Base-by-base conservation (phyloP, 2,888 invertebrate genomes). In the Julus scanicus region DNA sequence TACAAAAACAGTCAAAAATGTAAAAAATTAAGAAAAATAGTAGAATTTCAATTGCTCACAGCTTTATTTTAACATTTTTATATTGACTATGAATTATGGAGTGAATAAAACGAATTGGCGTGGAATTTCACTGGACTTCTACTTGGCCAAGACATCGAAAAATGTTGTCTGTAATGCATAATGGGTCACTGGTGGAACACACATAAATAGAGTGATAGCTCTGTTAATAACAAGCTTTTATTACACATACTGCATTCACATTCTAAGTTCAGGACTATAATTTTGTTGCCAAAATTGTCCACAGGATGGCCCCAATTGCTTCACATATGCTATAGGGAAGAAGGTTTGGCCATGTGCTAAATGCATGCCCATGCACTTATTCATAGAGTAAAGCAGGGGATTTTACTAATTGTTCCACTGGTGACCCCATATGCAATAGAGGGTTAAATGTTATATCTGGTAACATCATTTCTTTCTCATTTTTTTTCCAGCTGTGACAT, bases 401-500 rank as follows among this genome's bases (percentile, higher is more conserved):
- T 57, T 57, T 57, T 57, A 15, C 4, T 57, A 15, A 57, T 17
- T 57, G 57, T 57, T 15, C 57, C 57, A 57, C 57, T 57, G 5
- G 57, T 57, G 57, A 57, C 57, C 57, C 57, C 11, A 15, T 57
- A 57, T 57, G 57, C 57, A 57, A 57, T 57, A 57, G 57, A 57
- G 57, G 57, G 57, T 15, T 57, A 57, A 57, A 88, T 90, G 91
- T 17, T 89, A 20, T 88, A 71, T 9, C 53, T 20, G 37, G 37
- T 71, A 44, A 13, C 84, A 40, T 15, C 49, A 20, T n/a, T n/a
- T n/a, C 20, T 2, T 17, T 40, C 17, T 29, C 17, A 6, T n/a
- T n/a, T 20, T 5, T 86, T 15, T 88, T 84, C 39, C 84, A 95
- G 94, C 92, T 99, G 99, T 92, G 95, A 95, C 20, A 93, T 99